phyloP scores from a whole-genome alignment of 2,888 invertebrate genomes.

The Drosophila ochracea region DNA sequence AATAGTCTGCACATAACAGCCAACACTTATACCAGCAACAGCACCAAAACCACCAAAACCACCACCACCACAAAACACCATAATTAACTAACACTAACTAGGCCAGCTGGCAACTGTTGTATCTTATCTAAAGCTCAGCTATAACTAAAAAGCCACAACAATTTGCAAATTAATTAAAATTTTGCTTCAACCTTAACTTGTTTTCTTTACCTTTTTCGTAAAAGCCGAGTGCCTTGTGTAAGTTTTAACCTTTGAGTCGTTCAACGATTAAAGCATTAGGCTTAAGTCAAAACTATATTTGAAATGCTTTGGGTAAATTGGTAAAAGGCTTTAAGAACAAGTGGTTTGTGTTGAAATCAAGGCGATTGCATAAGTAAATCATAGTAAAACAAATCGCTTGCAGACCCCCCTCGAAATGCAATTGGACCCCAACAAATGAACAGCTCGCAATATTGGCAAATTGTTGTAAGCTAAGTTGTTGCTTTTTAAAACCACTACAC shows the following conservation, averaged over 20 bases:
- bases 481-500: conserved; percentile 73
- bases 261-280: conserved; percentile 82
- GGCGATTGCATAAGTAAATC: conserved; percentile 18
- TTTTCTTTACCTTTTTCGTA: conserved; percentile 21
- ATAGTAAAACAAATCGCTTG: conserved; percentile 6
- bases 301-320: conserved; percentile 31
- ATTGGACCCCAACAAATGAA: conserved; percentile 26
- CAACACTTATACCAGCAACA: conserved; percentile 20
- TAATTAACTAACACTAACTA: conserved; percentile 58
- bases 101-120: conserved; percentile 46
- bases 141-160: conserved; percentile 76
- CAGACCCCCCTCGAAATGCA: conserved; percentile 11
- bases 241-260: conserved; percentile 72
- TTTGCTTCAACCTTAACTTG: conserved; percentile 6
- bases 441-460: conserved; percentile 40
- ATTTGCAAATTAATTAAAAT: conserved; percentile 64
- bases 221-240: conserved; percentile 27
- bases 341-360: conserved; percentile 18
- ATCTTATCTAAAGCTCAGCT: conserved; percentile 69
- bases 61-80: conserved; percentile 35
- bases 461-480: conserved; percentile 54
- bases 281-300: conserved; percentile 38
- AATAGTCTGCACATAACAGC: conserved; percentile 14
- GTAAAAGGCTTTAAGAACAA: conserved; percentile 26
- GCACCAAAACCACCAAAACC: conserved; percentile 7